Evolutionary conservation across 2,888 invertebrate species (phyloP), one percentile per base, ranked within the genome.

Genomic region (Eupeodes latifasciatus): DNA sequence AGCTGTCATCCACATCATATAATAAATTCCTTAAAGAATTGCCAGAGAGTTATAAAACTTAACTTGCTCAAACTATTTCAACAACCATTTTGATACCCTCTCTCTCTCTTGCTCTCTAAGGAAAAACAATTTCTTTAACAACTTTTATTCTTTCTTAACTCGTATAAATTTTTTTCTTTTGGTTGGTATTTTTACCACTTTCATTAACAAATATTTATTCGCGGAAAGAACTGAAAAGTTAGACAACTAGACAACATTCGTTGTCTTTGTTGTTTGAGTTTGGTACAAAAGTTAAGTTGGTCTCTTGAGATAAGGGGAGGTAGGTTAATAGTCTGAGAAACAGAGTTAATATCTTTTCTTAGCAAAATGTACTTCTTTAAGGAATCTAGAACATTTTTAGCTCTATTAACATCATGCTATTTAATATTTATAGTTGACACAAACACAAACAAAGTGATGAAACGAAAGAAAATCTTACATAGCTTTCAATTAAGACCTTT

Each of bases 1-100:
- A 82, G 78, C 82, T 82, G 74, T 78, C 85, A 82, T 27, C 27
- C 27, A 27, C 27, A 27, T 82, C 85, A 78, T 40, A 51, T 66
- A 77, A 67, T 64, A 44, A 64, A 64, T 81, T 77, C 53, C 49
- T 16, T 36, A 72, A n/a, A 36, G 59, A 59, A 59, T 59, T 59
- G 34, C 59, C 34, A 59, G 34, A 36, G 14, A 59, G 59, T 59
- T 59, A 59, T 59, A 34, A 59, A 59, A 59, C 34, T 59, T 34
- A 34, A 59, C 57, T 36, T 59, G 2, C 3, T 4, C 34, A 59
- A 59, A 59, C 59, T 59, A 59, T 59, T 59, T 36, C 59, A 59
- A n/a, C 36, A 34, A 59, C 34, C 3, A 59, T 59, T 57, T 59
- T 14, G 59, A 11, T 1, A 14, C 14, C 6, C 5, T 36, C 7